Base-by-base conservation (phyloP, 2,797 vertebrate species). In the Pogoniulus pusillus region DNA sequence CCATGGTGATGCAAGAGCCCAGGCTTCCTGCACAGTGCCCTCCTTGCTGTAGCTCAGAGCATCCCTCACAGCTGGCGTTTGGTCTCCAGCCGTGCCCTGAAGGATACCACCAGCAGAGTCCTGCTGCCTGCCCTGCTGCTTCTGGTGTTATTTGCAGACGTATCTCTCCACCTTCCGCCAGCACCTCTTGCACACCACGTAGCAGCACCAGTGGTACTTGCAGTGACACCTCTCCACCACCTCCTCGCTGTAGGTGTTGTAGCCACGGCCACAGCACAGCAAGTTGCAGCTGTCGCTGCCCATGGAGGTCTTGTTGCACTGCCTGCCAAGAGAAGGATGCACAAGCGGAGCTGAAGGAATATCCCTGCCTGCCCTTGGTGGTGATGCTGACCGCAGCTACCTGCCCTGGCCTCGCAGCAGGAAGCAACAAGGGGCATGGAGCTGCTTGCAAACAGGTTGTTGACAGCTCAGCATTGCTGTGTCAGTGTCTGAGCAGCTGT, bases 151-250 rank as follows among this genome's bases (percentile, higher is more conserved):
- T 43, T 98, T 98, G 86, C 98, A 98, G 85, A 98, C 97, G 0
- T 98, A 95, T 85, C 96, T 96, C 69, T 98, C 95, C 59, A 97
- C 97, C 20, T 90, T 94, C 80, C 91, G 94, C 51, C 95, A 83
- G 57, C 98, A 98, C 58, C 93, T 97, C 95, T 97, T 96, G 96
- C 98, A 98, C 80, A 91, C 96, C 89, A 98, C 98, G 4, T 98
- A 97, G 91, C 98, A 98, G 96, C 98, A 98, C 98, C 98, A 98
- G 96, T 96, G 96, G 69, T 98, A 97, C 55, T 95, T 97, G 95
- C 98, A 98, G 92, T 96, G 97, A 63, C 98, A 98, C 17, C 98
- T 90, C 86, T 98, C 98, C 74, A 96, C 92, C 85, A 98, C 86
- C 73, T 94, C 97, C 91, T 98, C 98, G 1, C 85, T 97, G 95